A percentile compares a stretch with the other conserved stretches of the same genome.
These are phyloP conservation scores for Scaptomyza parva DNA, from an alignment of 2,888 invertebrate genomes.

Conservation along the genomic window DNA sequence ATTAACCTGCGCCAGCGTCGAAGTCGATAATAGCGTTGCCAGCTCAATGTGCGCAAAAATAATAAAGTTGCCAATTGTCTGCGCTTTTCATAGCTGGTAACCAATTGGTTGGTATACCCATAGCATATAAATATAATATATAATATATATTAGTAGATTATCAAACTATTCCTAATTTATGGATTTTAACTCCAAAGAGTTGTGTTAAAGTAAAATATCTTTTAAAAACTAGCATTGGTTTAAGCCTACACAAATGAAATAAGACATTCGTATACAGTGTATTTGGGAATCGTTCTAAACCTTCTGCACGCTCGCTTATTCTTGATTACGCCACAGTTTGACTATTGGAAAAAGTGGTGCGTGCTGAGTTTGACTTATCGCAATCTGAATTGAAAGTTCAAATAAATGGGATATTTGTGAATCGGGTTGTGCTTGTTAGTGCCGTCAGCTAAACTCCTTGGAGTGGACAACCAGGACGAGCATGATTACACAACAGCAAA, in stretches of 20 bases:
- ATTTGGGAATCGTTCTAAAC: slow-evolving; percentile 4
- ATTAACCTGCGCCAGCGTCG: slow-evolving; percentile 69
- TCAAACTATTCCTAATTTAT: no score
- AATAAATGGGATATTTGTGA: slow-evolving; percentile 59
- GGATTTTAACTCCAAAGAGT: no score
- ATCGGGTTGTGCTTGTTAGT: slow-evolving; percentile 39
- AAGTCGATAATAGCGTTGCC: slow-evolving; percentile 35
- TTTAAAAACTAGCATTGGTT: no score
- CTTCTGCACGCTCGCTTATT: slow-evolving; percentile 9
- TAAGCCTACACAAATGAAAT: background rate
- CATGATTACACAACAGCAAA: slow-evolving; percentile 49
- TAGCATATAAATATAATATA: no score
- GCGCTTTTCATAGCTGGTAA: background rate
- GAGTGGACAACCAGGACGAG: slow-evolving; percentile 22
- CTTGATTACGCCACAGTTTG: slow-evolving; percentile 38
- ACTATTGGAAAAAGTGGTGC: slow-evolving; percentile 5
- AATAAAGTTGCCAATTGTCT: slow-evolving; percentile 54
- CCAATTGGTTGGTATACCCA: slow-evolving; percentile 15
- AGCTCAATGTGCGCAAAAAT: slow-evolving; percentile 35
- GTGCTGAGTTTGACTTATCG: slow-evolving; percentile 51
- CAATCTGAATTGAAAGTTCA: slow-evolving; percentile 62
- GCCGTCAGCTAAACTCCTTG: slow-evolving; percentile 40
- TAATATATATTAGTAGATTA: no score
- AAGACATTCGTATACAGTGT: slow-evolving; percentile 12
- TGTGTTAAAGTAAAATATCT: no score